Conservation (phyloP, 30 jellyfish, hydroid and myxozoan genomes). For the Aurelia coerulea region DNA sequence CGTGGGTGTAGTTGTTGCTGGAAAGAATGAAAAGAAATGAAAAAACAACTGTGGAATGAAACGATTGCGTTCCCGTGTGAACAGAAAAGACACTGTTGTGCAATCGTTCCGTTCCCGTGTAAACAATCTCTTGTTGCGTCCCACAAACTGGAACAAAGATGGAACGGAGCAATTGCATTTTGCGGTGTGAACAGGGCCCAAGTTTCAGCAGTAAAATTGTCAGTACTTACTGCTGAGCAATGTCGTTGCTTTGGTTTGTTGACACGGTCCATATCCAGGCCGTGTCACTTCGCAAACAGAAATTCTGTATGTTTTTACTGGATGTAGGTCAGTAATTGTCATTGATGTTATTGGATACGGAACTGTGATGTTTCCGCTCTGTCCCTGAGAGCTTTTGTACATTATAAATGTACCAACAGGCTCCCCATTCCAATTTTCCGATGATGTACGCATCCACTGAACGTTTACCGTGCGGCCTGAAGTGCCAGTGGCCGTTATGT, state of each 20-base stretch:
- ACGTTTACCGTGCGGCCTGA: conserved; percentile 31
- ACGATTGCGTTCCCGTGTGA: too few relatives aligned
- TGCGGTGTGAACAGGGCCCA: not conserved
- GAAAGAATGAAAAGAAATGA: too few relatives aligned
- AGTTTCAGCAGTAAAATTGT: conserved; percentile 14
- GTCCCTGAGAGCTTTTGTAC: conserved; percentile 13
- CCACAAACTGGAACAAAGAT: not conserved
- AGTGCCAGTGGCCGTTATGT: conserved; percentile 9
- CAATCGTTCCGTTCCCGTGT: too few relatives aligned
- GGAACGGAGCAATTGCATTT: not conserved
- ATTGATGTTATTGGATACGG: not conserved
- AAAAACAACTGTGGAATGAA: too few relatives aligned
- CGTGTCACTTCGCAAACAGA: conserved; percentile 41
- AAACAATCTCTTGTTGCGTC: too few relatives aligned
- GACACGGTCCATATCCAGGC: conserved; percentile 70
- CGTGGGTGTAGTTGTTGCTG: too few relatives aligned
- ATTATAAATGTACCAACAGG: not conserved
- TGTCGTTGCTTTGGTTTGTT: conserved; percentile 42
- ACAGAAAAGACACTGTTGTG: too few relatives aligned
- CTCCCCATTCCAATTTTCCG: conserved; percentile 21
- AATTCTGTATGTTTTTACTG: conserved; percentile 42
- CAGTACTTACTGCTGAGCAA: not conserved
- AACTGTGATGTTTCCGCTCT: not conserved
- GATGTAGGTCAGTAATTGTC: not conserved
- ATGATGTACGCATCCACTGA: conserved; percentile 19